phyloP scores from a whole-genome alignment of 2,113 vertebrate genomes.

The Ptilorrhoa leucosticta region DNA sequence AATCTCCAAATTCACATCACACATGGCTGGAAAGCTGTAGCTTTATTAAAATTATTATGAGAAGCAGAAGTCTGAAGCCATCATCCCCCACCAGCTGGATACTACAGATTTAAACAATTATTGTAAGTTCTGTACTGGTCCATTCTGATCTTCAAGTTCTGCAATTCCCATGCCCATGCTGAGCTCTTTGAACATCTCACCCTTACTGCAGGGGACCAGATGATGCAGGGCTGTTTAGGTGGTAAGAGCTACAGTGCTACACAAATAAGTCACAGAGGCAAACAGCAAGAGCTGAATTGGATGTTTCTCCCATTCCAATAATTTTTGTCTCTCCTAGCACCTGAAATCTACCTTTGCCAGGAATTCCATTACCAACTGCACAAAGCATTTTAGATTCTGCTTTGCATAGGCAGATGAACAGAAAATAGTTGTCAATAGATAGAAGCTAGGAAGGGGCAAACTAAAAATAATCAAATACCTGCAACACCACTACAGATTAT shows the following conservation, averaged over 20 bases:
- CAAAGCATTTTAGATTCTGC: neutral
- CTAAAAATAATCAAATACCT: neutral
- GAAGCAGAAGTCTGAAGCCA: conserved; percentile 12
- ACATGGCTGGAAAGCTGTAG: neutral
- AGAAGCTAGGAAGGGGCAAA: neutral
- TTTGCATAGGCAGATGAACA: neutral
- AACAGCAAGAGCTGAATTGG: conserved; percentile 24
- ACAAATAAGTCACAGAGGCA: conserved; percentile 25
- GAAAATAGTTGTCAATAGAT: neutral
- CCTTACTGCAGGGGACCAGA: conserved; percentile 23
- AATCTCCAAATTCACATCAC: neutral
- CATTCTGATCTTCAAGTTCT: neutral
- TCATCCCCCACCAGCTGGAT: neutral
- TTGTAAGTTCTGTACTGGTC: neutral
- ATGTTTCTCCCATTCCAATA: neutral
- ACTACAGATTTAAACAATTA: conserved; percentile 13
- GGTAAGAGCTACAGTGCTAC: neutral
- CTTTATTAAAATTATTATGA: conserved; percentile 42
- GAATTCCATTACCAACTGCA: conserved; percentile 13
- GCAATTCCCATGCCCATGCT: conserved; percentile 27
- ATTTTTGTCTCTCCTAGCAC: neutral
- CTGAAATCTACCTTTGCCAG: conserved; percentile 27
- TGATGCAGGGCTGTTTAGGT: conserved; percentile 17
- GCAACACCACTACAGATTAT: neutral
- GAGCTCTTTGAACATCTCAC: neutral